Percentiles rank a stretch among this genome's conserved stretches.
Conservation (phyloP, 2,888 invertebrate species). For the Platycnemis pennipes region DNA sequence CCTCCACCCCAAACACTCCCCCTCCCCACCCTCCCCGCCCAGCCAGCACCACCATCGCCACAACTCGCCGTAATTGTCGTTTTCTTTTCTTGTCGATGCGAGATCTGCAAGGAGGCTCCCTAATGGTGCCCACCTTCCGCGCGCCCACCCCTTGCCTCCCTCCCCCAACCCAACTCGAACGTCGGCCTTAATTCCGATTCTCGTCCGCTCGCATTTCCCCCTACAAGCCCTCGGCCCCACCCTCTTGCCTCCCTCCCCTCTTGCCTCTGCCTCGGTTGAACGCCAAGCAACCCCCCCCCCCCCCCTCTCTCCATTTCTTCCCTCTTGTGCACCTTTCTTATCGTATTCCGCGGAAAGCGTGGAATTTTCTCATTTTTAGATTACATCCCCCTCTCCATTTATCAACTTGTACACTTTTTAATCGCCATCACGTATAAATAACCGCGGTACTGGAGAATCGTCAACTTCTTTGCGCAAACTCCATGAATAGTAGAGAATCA, state of each 20-base stretch:
- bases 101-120: slow-evolving; percentile 62
- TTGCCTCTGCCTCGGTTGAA: background rate
- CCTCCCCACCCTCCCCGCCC: background rate
- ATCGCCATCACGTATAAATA: too few relatives aligned
- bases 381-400: background rate
- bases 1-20: background rate
- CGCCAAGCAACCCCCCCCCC: background rate
- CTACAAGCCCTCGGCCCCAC: slow-evolving; percentile 4
- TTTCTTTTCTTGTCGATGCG: slow-evolving; percentile 65
- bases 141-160: background rate
- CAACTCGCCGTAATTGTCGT: slow-evolving; percentile 7
- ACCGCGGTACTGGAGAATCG: too few relatives aligned
- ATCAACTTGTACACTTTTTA: too few relatives aligned
- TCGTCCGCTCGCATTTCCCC: background rate
- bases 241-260: background rate
- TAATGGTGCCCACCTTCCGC: slow-evolving; percentile 46
- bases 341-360: background rate
- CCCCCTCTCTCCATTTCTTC: background rate
- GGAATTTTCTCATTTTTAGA: background rate
- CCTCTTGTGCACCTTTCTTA: background rate
- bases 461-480: too few relatives aligned
- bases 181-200: background rate
- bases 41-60: background rate
- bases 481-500: too few relatives aligned
- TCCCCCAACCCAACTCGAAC: background rate